Evolutionary conservation across 2,888 invertebrate genomes (phyloP).

Genomic region (Ophion ellenae): DNA sequence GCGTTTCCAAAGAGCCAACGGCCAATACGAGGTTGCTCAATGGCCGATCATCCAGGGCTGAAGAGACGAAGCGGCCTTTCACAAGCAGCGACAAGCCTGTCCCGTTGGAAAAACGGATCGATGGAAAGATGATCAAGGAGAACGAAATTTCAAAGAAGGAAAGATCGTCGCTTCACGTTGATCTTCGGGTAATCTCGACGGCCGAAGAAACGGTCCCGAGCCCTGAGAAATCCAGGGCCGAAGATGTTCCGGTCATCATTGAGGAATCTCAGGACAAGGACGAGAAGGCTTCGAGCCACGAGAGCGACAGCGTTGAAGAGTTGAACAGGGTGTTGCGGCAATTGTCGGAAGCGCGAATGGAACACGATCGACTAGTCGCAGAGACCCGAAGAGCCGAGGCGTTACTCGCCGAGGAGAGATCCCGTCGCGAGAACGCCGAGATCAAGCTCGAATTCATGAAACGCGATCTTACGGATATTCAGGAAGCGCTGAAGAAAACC

Average conservation of each 20-base stretch:
- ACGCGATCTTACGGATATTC: conserved; percentile 73
- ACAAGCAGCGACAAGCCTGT: not conserved
- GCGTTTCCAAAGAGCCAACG: conserved; percentile 61
- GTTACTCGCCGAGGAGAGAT: conserved; percentile 76
- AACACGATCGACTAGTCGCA: conserved; percentile 74
- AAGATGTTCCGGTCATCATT: not conserved
- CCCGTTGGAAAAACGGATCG: not conserved
- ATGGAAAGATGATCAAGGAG: not conserved
- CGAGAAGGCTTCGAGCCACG: conserved; percentile 14
- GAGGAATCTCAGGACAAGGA: conserved; percentile 2
- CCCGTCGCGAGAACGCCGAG: conserved; percentile 76
- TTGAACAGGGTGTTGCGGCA: conserved; percentile 64
- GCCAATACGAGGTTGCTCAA: conserved; percentile 23
- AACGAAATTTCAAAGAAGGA: conserved; percentile 47
- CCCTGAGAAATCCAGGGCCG: conserved; percentile 7
- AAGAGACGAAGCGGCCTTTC: conserved; percentile 5
- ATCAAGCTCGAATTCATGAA: conserved; percentile 73
- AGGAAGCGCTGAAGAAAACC: conserved; percentile 73
- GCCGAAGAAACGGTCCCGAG: not conserved
- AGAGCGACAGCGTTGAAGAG: conserved; percentile 31
- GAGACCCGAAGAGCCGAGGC: conserved; percentile 71
- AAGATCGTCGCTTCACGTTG: conserved; percentile 74
- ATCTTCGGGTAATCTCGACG: conserved; percentile 73
- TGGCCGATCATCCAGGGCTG: conserved; percentile 66
- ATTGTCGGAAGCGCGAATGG: conserved; percentile 69